Conservation (phyloP, 1,140 invertebrate genomes). For the Nephotettix cincticeps region DNA sequence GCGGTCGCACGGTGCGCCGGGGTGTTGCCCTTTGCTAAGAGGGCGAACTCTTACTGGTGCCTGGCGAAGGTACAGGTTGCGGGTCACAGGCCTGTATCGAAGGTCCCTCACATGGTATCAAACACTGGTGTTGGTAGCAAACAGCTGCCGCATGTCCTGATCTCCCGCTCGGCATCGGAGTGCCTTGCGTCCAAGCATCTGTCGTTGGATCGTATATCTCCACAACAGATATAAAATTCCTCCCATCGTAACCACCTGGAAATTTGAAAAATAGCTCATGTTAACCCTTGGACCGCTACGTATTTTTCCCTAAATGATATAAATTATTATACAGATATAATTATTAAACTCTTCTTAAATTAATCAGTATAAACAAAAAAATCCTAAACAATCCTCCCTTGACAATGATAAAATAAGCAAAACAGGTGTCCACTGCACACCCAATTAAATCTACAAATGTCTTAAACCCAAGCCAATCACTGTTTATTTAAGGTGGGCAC, state of each 20-base stretch:
- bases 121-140: constrained; percentile 65
- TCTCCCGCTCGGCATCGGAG: constrained; percentile 77
- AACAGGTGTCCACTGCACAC: no score
- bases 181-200: constrained; percentile 73
- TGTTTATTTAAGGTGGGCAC: no score
- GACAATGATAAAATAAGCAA: no score
- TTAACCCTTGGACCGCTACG: no score
- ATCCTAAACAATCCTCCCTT: no score
- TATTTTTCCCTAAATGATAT: no score
- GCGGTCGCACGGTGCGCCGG: neutral
- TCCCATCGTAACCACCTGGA: constrained; percentile 87
- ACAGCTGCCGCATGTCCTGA: constrained; percentile 89
- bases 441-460: no score
- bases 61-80: neutral
- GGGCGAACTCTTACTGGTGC: neutral
- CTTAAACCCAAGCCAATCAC: no score
- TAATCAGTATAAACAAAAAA: no score
- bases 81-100: neutral
- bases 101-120: constrained; percentile 50
- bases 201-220: constrained; percentile 81
- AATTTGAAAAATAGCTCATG: no score
- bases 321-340: no score
- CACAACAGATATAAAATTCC: constrained; percentile 74
- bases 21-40: neutral
- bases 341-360: no score